A percentile compares a stretch with the other conserved stretches of the same genome.
phyloP scores from a whole-genome alignment of 2,888 invertebrate genomes.

The Lasioglossum lativentre region DNA sequence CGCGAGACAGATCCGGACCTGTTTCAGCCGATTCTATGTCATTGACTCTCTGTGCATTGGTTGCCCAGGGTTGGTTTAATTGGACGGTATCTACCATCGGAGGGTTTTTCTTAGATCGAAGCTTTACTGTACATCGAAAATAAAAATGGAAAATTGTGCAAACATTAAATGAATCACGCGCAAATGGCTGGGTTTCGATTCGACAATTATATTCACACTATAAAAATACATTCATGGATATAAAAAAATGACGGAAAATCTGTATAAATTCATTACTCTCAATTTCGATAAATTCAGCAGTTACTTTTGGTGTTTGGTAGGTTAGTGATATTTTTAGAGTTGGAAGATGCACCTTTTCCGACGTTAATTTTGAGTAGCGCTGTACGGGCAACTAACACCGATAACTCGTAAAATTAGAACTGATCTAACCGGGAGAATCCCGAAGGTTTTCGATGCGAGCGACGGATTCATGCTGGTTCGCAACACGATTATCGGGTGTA shows the following conservation, averaged over 20 bases:
- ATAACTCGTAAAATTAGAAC: slow-evolving; percentile 77
- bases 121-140: too few relatives aligned
- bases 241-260: not conserved
- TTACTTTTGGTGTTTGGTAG: not conserved
- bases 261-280: not conserved
- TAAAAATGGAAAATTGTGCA: too few relatives aligned
- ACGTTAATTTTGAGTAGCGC: not conserved
- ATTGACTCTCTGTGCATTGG: too few relatives aligned
- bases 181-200: too few relatives aligned
- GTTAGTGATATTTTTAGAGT: not conserved
- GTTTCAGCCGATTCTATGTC: too few relatives aligned
- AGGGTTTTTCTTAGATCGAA: too few relatives aligned
- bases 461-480: slow-evolving; percentile 49
- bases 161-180: too few relatives aligned
- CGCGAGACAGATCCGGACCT: too few relatives aligned
- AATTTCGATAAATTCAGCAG: not conserved
- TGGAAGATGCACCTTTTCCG: not conserved
- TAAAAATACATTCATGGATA: too few relatives aligned
- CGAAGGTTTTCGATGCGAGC: slow-evolving; percentile 54
- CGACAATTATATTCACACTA: too few relatives aligned
- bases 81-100: too few relatives aligned
- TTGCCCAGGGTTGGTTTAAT: too few relatives aligned
- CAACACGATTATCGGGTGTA: slow-evolving; percentile 66
- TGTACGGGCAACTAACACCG: slow-evolving; percentile 40
- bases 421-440: slow-evolving; percentile 72